Evolutionary conservation across 2,113 vertebrate species (phyloP).

Genomic region (Oxygymnocypris stewartii): DNA sequence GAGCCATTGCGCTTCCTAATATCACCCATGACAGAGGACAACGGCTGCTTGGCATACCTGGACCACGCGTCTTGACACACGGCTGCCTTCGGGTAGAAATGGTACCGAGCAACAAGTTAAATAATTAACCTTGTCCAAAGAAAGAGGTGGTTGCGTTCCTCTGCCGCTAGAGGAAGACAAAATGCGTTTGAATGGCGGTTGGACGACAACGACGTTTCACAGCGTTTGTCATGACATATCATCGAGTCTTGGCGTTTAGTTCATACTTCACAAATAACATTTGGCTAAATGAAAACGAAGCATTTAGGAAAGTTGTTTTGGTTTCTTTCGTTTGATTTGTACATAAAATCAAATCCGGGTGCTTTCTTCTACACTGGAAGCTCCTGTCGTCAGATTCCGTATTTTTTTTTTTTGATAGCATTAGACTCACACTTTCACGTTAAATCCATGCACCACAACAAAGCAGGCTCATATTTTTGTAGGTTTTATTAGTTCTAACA

Average conservation of each 20-base stretch:
- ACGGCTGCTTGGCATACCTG: conserved; percentile 69
- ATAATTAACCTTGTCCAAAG: conserved; percentile 68
- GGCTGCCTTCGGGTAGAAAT: conserved; percentile 54
- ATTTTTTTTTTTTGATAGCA: no score
- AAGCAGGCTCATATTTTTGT: conserved; percentile 2
- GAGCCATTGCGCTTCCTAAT: conserved; percentile 53
- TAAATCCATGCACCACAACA: background rate
- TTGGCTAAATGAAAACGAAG: background rate
- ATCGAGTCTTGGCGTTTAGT: background rate
- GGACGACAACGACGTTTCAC: conserved; percentile 57
- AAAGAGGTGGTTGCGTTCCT: conserved; percentile 44
- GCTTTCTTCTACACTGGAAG: no score
- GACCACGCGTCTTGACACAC: conserved; percentile 49
- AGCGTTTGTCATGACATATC: conserved; percentile 22
- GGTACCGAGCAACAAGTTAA: conserved; percentile 59
- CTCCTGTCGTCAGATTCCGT: no score
- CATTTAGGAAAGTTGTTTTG: background rate
- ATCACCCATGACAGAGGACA: conserved; percentile 69
- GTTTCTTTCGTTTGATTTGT: background rate
- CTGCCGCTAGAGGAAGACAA: conserved; percentile 64
- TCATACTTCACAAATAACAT: background rate
- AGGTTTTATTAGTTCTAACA: conserved; percentile 59
- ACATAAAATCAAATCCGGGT: no score
- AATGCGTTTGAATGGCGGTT: conserved; percentile 17
- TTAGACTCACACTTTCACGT: no score